Base-by-base conservation (phyloP, 2,797 vertebrate species). In the Scolopax rusticola region DNA sequence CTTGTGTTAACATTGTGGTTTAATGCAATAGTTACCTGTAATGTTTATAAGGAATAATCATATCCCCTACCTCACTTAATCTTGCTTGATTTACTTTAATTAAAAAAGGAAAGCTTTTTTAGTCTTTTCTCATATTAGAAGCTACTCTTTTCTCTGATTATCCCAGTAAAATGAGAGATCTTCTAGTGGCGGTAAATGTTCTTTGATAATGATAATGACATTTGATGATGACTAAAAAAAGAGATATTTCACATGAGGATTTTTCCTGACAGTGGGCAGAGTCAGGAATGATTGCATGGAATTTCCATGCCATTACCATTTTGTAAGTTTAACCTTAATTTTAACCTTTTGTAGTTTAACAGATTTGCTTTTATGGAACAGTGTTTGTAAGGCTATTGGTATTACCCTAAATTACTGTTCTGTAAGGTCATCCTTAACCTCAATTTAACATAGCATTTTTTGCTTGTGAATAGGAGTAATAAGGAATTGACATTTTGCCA, bases 401-500 rank as follows among this genome's bases (percentile, higher is more conserved):
- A 54, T 92, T 41, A 89, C 54, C 36, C 33, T 78, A 77, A 93
- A 80, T 38, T 75, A 28, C 41, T 85, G 64, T 65, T 90, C 79
- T 65, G 21, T 64, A 77, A 56, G 64, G 74, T 70, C 80, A 88
- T n/a, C 47, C 36, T 89, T 94, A 95, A 75, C 43, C n/a, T 74
- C 54, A 84, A 28, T 74, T 89, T 85, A 77, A 45, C 28, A 71
- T 8, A 41, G 28, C 7, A 51, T 41, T 67, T 86, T 78, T 53
- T 68, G 15, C 65, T 90, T 51, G 45, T 87, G 78, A 85, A 43
- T 75, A 77, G 32, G 27, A 91, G 57, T 81, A 92, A 70, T 48
- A 95, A 89, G 32, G 74, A 85, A 90, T 47, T 94, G 93, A 92
- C n/a, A 50, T 94, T 94, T 94, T 93, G 76, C 95, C 90, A 97